Evolutionary conservation across 2,888 invertebrate genomes (phyloP), one percentile per base, ranked within the genome.

Genomic region (Lathronympha strigana): DNA sequence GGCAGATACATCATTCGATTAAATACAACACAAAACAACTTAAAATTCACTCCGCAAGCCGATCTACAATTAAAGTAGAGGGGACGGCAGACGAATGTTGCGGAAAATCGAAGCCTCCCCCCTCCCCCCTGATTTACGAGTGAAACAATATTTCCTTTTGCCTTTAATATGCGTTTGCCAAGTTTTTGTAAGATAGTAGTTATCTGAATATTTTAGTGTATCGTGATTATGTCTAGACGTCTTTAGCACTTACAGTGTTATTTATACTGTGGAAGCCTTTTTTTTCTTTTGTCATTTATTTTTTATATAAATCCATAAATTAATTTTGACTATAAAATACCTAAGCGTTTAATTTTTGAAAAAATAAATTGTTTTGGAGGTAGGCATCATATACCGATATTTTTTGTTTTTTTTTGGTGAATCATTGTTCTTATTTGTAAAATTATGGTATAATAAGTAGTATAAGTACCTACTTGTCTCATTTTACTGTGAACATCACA

Each of bases 1-100:
- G 23, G 40, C n/a, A 40, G 47, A 47, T 47, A 47, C 23, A 47
- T 47, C 47, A 47, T 47, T 47, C 47, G 28, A 61, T 61, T 61
- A 61, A 61, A 9, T 51, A 61, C 49, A 58, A 45, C n/a, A 67
- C 64, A 60, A 57, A 62, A 25, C 33, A 50, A 53, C 60, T 67
- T 67, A 66, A 66, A 61, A 63, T 51, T 67, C 61, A 50, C 63
- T 67, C 66, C 66, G 68, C 75, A 71, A 76, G 76, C 88, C 88
- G 83, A 88, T 90, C 90, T 85, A 90, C 90, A 91, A 89, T 90
- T 90, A 91, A 87, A 90, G 84, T 84, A 86, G 83, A 87, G 88
- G 88, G 89, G 84, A 84, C 80, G 84, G 85, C 83, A 90, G 90
- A 90, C 90, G 91, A 90, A 91, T 89, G 90, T 91, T 90, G 90